Evolutionary conservation across 2,888 invertebrate genomes (phyloP).

Genomic region (Cheilosia vernalis): DNA sequence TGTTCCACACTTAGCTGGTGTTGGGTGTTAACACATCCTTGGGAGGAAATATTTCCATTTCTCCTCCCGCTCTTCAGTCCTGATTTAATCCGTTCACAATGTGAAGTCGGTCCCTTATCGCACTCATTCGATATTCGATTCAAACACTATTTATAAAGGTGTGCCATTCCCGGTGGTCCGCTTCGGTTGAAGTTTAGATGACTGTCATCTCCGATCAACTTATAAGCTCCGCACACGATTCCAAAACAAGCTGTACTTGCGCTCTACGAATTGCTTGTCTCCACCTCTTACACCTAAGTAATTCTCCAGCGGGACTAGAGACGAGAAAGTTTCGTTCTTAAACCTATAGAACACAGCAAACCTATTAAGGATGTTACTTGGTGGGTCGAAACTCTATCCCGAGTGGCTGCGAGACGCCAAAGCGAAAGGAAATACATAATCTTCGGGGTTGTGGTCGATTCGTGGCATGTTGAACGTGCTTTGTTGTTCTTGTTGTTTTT

Average conservation of each 20-base stretch:
- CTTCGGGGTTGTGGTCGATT: constrained; percentile 54
- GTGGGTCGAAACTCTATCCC: constrained; percentile 16
- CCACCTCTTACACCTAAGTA: constrained; percentile 3
- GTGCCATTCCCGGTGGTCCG: background rate
- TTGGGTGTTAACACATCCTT: constrained; percentile 2
- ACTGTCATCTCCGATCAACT: constrained; percentile 48
- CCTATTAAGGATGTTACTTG: constrained; percentile 22
- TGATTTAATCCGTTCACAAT: constrained; percentile 28
- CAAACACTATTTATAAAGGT: background rate
- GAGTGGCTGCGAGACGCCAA: constrained; percentile 1
- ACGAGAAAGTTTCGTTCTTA: constrained; percentile 32
- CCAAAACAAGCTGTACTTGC: constrained; percentile 14
- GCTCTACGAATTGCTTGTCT: constrained; percentile 29
- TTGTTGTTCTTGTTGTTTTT: constrained; percentile 44
- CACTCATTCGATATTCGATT: background rate
- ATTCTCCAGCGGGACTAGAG: constrained; percentile 35
- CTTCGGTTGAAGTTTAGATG: constrained; percentile 19
- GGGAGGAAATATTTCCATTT: constrained; percentile 13
- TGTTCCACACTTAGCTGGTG: background rate
- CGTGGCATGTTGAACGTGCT: constrained; percentile 58
- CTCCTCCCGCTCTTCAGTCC: background rate
- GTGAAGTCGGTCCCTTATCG: background rate
- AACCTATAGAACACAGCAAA: constrained; percentile 14
- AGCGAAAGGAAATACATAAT: constrained; percentile 43
- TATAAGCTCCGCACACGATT: constrained; percentile 27